Evolutionary conservation across 2,797 vertebrate genomes (phyloP), one percentile per base, ranked within the genome.

Genomic region (Gymnothorax reevesii): DNA sequence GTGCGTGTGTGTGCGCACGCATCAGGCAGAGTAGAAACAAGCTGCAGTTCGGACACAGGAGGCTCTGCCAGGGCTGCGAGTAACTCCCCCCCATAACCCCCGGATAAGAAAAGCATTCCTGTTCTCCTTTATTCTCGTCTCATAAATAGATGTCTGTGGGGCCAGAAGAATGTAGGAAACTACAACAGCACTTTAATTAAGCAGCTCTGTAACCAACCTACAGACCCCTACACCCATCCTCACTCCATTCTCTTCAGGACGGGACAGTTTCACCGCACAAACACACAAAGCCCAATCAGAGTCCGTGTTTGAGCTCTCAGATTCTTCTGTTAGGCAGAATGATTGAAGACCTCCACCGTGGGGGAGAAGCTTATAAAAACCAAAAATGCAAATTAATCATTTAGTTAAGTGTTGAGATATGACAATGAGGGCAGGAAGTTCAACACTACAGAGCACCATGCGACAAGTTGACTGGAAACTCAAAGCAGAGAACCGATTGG

Each of bases 391-490:
- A 59, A 62, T 22, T 22, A n/a, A 1, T 1, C 1, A 33, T 25
- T 2, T 9, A 25, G 8, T 7, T 1, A 33, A 62, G 20, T 33
- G 55, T 8, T 25, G 10, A 49, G 73, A 49, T 0, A 5, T 84
- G 85, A 55, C 86, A 83, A 25, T 17, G 77, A 57, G 49, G 75
- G 12, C 82, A 89, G 87, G 85, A 52, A 15, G 49, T 49, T 17
- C 20, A 75, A 89, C 87, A 86, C 88, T 17, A 86, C 91, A 88
- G 90, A 79, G 89, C 89, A 95, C 95, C 94, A 97, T 95, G 96
- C 96, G 96, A 97, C 97, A 97, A 95, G 93, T 96, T 94, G 95
- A 94, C 97, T 95, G 97, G 96, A 98, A 98, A 99, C 97, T 97
- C 97, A 96, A 97, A 97, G 97, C 94, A 95, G 96, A 96, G 96